Percentiles rank a stretch among this genome's conserved stretches.
phyloP scores from a whole-genome alignment of 2,888 invertebrate genomes.

The Agrilus cyanescens region DNA sequence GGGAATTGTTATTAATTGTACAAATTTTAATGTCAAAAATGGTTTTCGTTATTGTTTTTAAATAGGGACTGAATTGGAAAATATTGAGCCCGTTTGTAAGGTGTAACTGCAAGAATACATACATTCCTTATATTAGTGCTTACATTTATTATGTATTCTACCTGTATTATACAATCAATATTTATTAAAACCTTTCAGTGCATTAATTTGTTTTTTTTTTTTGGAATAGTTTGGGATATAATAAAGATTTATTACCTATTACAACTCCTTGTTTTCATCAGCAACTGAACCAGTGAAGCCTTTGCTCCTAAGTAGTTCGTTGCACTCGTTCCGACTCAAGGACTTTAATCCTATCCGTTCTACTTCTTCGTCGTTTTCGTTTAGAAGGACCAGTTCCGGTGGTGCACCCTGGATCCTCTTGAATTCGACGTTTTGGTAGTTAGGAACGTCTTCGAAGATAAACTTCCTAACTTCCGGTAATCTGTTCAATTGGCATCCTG shows the following conservation, averaged over 20 bases:
- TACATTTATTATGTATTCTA: no score
- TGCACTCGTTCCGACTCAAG: constrained; percentile 52
- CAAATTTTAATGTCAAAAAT: no score
- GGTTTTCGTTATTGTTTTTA: no score
- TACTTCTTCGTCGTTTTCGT: constrained; percentile 44
- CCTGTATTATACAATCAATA: no score
- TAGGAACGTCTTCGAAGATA: constrained; percentile 54
- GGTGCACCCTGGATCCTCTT: constrained; percentile 53
- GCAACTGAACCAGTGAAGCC: constrained; percentile 43
- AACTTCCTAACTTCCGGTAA: constrained; percentile 54
- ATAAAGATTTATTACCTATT: constrained; percentile 13
- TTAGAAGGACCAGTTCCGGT: constrained; percentile 51
- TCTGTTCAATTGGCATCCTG: constrained; percentile 55
- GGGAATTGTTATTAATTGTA: no score
- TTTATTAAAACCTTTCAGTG: no score
- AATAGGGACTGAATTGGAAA: no score
- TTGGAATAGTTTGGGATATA: no score
- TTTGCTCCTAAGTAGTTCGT: constrained; percentile 46
- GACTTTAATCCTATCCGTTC: constrained; percentile 48
- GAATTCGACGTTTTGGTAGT: constrained; percentile 48
- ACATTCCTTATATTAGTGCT: no score
- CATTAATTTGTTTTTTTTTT: no score
- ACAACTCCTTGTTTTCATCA: constrained; percentile 37
- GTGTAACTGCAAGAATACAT: no score
- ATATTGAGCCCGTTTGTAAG: no score